Evolutionary conservation across 2,888 invertebrate species (phyloP).

Genomic region (Habroteleia sp.): DNA sequence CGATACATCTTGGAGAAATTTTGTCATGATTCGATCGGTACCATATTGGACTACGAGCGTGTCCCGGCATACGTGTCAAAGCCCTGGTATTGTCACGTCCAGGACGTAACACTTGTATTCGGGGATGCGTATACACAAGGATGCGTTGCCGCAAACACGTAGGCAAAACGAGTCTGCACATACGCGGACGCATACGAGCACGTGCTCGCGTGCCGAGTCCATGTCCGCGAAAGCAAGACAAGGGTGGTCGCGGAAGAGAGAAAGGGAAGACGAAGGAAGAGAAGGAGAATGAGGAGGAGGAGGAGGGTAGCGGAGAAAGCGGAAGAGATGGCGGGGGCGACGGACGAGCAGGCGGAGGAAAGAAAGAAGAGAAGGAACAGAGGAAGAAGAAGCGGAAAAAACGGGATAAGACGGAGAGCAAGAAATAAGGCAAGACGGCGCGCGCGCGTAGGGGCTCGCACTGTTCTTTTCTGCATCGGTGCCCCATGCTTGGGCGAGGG

Average conservation of each 20-base stretch:
- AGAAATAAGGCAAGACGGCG: conserved; percentile 32
- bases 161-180: conserved; percentile 13
- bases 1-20: conserved; percentile 16
- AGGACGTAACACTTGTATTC: conserved; percentile 28
- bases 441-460: conserved; percentile 25
- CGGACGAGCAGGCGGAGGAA: not conserved
- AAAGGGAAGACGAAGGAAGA: conserved; percentile 6
- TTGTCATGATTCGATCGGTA: conserved; percentile 1
- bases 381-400: not conserved
- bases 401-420: conserved; percentile 9
- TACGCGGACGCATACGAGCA: conserved; percentile 24
- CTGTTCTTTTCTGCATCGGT: conserved; percentile 62
- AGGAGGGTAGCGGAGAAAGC: too few species aligned
- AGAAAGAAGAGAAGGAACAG: not conserved
- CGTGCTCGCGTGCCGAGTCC: conserved; percentile 28
- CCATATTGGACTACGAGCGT: too few species aligned
- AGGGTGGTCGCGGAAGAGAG: conserved; percentile 39
- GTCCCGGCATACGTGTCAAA: conserved; percentile 6
- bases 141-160: conserved; percentile 29
- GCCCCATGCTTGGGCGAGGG: conserved; percentile 58
- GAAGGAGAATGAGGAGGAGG: conserved; percentile 3
- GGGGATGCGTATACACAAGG: conserved; percentile 26
- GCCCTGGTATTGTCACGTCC: conserved; percentile 29
- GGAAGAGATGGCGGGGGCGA: conserved; percentile 33
- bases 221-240: too few species aligned